Conservation (phyloP, 2,113 vertebrate genomes). For the Hymenochirus boettgeri region DNA sequence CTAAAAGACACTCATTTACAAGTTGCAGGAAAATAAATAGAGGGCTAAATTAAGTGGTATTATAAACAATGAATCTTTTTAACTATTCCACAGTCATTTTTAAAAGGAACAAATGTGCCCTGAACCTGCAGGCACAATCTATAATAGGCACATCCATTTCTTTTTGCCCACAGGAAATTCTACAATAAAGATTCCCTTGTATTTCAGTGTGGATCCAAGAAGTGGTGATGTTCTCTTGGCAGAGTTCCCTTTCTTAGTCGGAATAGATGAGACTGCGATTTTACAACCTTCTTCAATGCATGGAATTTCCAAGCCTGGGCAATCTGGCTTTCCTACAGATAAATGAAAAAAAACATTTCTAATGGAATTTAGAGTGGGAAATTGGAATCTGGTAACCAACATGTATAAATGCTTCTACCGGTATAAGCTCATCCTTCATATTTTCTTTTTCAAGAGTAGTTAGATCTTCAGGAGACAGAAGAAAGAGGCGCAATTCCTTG, state of each 20-base stretch:
- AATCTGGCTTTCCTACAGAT: conserved; percentile 58
- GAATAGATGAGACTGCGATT: conserved; percentile 37
- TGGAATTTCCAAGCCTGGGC: conserved; percentile 65
- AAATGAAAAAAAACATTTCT: not conserved
- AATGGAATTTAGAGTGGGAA: no score
- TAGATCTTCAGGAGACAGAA: conserved; percentile 66
- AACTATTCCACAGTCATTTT: no score
- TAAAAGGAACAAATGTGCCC: no score
- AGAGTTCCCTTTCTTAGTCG: conserved; percentile 45
- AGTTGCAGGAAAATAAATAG: no score
- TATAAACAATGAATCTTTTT: no score
- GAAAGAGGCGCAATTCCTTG: conserved; percentile 61
- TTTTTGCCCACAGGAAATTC: no score
- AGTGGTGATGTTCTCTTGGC: conserved; percentile 48
- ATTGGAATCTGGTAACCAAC: not conserved
- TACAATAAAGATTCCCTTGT: conserved; percentile 31
- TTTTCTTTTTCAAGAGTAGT: conserved; percentile 64
- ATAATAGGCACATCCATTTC: no score
- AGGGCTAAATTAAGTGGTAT: no score
- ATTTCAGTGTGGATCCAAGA: conserved; percentile 44
- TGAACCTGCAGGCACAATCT: no score
- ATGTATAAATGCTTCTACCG: conserved; percentile 48
- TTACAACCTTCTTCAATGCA: conserved; percentile 51
- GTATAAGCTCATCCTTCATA: conserved; percentile 64
- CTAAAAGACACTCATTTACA: no score